phyloP scores from a whole-genome alignment of 2,113 vertebrate genomes.

The Serilophus lunatus region DNA sequence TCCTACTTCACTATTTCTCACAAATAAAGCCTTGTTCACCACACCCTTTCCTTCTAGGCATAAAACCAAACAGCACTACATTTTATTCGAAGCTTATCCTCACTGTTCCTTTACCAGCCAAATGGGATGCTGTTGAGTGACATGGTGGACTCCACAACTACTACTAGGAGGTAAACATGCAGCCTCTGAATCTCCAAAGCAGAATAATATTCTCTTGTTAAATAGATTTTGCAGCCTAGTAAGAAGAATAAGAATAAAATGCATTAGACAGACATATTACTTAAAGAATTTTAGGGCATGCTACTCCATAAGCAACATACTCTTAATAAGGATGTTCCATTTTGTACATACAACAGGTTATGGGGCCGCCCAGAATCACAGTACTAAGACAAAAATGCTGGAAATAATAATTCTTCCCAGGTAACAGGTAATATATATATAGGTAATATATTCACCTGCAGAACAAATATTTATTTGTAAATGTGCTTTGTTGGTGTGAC shows the following conservation, averaged over 20 bases:
- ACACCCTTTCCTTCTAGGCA: not conserved
- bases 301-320: not conserved
- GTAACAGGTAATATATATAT: conserved; percentile 6
- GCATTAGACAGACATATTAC: not conserved
- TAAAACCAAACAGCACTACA: not conserved
- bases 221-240: not conserved
- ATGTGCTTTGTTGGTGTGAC: not conserved
- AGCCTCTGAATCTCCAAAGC: not conserved
- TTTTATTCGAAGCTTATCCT: not conserved
- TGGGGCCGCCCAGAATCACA: not conserved
- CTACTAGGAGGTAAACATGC: not conserved
- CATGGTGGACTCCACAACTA: not conserved
- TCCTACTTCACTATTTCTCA: not conserved
- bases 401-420: not conserved
- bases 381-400: not conserved
- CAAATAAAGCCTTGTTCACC: not conserved
- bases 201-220: not conserved
- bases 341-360: not conserved
- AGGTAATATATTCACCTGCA: not conserved
- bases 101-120: not conserved
- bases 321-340: not conserved
- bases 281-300: not conserved
- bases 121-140: conserved; percentile 13
- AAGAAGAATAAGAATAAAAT: not conserved
- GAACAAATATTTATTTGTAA: conserved; percentile 35